Percentiles rank a stretch among this genome's conserved stretches.
These are phyloP conservation scores for Eunapius fragilis DNA, from an alignment of 37 sponge, comb jelly and placozoan species.

Conservation along the genomic window DNA sequence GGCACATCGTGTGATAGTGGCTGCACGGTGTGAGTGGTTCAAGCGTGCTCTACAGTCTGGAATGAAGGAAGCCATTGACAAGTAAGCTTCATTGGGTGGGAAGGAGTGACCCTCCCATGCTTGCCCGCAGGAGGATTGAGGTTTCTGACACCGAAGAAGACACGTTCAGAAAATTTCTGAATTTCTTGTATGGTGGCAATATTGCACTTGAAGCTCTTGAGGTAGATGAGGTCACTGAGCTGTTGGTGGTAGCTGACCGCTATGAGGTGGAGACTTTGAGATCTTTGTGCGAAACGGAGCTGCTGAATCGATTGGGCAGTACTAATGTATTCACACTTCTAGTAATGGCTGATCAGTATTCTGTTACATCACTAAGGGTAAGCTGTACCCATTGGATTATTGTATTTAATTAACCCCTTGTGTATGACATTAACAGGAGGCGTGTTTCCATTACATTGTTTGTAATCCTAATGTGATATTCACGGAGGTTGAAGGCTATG, in stretches of 20 bases:
- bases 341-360: constrained; percentile 55
- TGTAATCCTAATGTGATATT: constrained; percentile 40
- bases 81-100: constrained; percentile 10
- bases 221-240: constrained; percentile 44
- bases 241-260: constrained; percentile 62
- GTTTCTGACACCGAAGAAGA: constrained; percentile 45
- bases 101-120: neutral
- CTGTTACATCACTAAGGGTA: constrained; percentile 33
- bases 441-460: constrained; percentile 47
- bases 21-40: constrained; percentile 65
- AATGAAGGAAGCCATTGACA: constrained; percentile 70
- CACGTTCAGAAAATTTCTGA: constrained; percentile 50
- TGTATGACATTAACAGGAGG: constrained; percentile 26
- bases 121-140: constrained; percentile 50
- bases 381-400: neutral
- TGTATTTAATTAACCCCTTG: too few species aligned
- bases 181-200: constrained; percentile 52
- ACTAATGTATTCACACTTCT: constrained; percentile 50
- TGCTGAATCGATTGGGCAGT: constrained; percentile 46
- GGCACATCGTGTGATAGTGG: constrained; percentile 73
- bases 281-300: constrained; percentile 31
- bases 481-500: constrained; percentile 50
- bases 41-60: constrained; percentile 61
- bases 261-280: constrained; percentile 36
- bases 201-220: constrained; percentile 16